These are phyloP conservation scores for Loxodonta africana DNA, from an alignment of 2,113 vertebrate genomes.

Conservation along the genomic window DNA sequence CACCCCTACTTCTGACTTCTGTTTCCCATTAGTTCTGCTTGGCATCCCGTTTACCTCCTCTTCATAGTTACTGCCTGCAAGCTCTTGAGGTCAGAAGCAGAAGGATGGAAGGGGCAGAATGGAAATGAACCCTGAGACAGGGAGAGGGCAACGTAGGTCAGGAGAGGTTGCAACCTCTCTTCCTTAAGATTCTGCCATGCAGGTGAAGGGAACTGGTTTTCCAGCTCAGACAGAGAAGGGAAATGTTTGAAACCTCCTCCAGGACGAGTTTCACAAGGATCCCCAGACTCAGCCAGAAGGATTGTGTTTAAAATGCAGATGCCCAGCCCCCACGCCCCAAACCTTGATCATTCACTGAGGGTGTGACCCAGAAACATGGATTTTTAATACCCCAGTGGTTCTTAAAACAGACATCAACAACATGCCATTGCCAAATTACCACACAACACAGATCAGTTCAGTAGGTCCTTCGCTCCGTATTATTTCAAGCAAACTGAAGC, in stretches of 20 bases:
- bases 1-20: neutral
- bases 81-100: neutral
- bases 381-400: slow-evolving; percentile 30
- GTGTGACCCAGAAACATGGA: neutral
- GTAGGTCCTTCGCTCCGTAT: slow-evolving; percentile 84
- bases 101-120: neutral
- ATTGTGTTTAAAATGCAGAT: slow-evolving; percentile 11
- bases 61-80: neutral
- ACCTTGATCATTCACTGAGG: neutral
- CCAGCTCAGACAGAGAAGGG: neutral
- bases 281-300: neutral
- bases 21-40: neutral
- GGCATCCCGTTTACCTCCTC: neutral
- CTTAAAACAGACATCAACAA: neutral
- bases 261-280: neutral
- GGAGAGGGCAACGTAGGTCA: neutral
- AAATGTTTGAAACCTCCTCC: neutral
- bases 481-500: slow-evolving; percentile 76
- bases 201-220: neutral
- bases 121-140: neutral
- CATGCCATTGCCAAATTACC: slow-evolving; percentile 51
- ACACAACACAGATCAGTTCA: slow-evolving; percentile 77
- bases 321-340: neutral
- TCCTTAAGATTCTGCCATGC: neutral
- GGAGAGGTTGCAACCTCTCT: neutral